These are phyloP conservation scores for Chaetorhynchus papuensis DNA, from an alignment of 2,113 vertebrate genomes.

Conservation along the genomic window DNA sequence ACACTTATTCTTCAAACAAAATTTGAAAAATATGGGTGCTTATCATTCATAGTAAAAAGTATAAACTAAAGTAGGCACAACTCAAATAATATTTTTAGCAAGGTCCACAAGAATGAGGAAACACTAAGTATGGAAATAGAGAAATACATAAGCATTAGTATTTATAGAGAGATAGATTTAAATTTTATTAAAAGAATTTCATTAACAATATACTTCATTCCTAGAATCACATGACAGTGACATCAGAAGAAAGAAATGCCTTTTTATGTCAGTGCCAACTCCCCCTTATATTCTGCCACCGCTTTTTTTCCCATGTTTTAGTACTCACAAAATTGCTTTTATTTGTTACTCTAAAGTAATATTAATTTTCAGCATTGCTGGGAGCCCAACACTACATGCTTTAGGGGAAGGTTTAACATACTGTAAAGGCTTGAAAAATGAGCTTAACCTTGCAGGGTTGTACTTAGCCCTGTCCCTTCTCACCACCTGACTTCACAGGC, in stretches of 20 bases:
- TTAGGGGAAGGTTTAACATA: not conserved
- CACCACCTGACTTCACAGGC: not conserved
- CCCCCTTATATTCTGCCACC: not conserved
- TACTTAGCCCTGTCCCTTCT: not conserved
- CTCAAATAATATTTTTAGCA: not conserved
- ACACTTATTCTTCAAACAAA: not conserved
- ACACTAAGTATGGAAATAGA: not conserved
- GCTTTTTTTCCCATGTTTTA: not conserved
- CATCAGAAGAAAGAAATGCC: not conserved
- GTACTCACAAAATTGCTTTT: not conserved
- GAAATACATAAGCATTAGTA: not conserved
- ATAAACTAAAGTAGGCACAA: not conserved
- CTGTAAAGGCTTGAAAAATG: not conserved
- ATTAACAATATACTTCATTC: not conserved
- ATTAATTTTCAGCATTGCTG: not conserved
- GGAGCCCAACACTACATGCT: not conserved
- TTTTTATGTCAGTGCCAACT: not conserved
- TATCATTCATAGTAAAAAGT: not conserved
- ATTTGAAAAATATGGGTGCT: not conserved
- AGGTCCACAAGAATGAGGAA: not conserved
- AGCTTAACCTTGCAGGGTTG: rapidly evolving
- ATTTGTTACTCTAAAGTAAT: not conserved
- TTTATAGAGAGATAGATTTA: not conserved
- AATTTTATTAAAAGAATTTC: not conserved
- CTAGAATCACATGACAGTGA: not conserved